These are phyloP conservation scores for Pipa parva DNA, from an alignment of 2,113 vertebrate species.

Conservation along the genomic window DNA sequence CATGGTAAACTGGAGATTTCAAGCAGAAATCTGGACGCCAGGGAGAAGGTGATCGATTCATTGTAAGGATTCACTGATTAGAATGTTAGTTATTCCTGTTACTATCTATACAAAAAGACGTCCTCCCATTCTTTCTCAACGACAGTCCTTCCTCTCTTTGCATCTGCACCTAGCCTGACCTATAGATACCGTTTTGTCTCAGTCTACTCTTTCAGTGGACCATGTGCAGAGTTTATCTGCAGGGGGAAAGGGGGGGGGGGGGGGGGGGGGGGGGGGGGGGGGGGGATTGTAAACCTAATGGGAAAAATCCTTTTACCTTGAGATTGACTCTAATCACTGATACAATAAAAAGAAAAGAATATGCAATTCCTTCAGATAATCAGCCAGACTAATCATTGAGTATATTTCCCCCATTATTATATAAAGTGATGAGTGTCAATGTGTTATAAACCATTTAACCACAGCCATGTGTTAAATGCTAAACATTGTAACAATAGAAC, in stretches of 20 bases:
- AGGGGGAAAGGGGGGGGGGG: background rate
- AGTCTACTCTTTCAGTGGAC: slow-evolving; percentile 19
- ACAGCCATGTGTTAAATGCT: too few relatives aligned
- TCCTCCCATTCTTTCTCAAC: background rate
- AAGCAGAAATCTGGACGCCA: slow-evolving; percentile 59
- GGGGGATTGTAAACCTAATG: background rate
- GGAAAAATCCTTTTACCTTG: background rate
- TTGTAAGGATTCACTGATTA: slow-evolving; percentile 68
- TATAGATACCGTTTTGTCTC: slow-evolving; percentile 37
- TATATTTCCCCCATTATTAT: slow-evolving; percentile 19
- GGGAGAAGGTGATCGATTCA: slow-evolving; percentile 65
- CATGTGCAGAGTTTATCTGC: slow-evolving; percentile 2
- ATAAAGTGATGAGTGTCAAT: background rate
- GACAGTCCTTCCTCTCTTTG: background rate
- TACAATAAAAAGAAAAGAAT: too few relatives aligned
- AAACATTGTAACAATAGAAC: background rate
- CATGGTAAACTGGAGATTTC: slow-evolving; percentile 51
- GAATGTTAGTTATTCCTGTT: slow-evolving; percentile 61
- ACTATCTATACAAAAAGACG: slow-evolving; percentile 50
- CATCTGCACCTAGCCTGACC: background rate
- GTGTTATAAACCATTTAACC: background rate
- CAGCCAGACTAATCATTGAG: background rate
- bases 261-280: background rate
- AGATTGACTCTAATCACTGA: background rate
- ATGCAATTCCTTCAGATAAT: slow-evolving; percentile 7